Evolutionary conservation across 2,888 invertebrate species (phyloP), one percentile per base, ranked within the genome.

Genomic region (Mythimna pallens): DNA sequence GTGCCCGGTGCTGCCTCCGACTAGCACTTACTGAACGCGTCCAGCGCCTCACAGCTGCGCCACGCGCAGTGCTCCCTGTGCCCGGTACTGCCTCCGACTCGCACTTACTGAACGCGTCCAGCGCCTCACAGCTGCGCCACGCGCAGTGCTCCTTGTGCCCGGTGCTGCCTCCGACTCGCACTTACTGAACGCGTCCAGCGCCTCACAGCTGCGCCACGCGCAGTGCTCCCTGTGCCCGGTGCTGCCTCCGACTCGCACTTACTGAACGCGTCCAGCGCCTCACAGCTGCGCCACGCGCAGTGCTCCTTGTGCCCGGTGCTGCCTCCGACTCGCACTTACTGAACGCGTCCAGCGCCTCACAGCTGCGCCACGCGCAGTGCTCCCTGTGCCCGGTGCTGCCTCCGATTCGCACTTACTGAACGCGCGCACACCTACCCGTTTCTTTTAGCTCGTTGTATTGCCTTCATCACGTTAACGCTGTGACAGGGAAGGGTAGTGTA

Each of bases 201-300:
- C 80, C 68, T 62, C 58, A 25, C 14, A n/a, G 34, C 57, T 14
- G 50, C 34, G 70, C 66, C 30, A 22, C 17, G n/a, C 68, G 20
- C 36, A 12, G 61, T 22, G 65, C 65, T 17, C 14, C 7, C 36
- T n/a, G 59, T n/a, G 61, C 61, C 36, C 40, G 43, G 47, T 47
- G 63, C 63, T 36, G 62, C 14, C 65, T 34, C 65, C 22, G 50
- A 63, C 63, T 34, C 59, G 69, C 69, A 43, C 25, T 25, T 25
- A 25, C 25, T 91, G 89, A 89, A 89, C 85, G 89, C 87, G 81
- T 80, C 77, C 76, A 77, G 86, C 77, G 67, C 80, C 68, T 62
- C 58, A 25, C 14, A n/a, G 34, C 57, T 14, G 50, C 34, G 70
- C 66, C 30, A 22, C 17, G n/a, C 68, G 20, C 36, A 12, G 61